These are phyloP conservation scores for Antennarius striatus DNA, from an alignment of 2,113 vertebrate genomes.

Conservation along the genomic window DNA sequence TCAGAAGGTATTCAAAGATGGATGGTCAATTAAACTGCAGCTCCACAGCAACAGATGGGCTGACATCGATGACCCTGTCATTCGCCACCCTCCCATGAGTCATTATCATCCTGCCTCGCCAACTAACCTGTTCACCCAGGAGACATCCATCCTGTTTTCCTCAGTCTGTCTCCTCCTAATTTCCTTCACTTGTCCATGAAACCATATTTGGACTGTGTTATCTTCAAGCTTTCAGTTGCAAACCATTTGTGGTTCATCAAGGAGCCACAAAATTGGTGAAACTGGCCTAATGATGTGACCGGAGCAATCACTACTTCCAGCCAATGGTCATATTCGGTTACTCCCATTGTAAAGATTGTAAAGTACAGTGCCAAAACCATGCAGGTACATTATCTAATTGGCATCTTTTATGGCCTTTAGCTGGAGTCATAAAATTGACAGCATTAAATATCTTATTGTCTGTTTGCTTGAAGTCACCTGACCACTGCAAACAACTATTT, in stretches of 20 bases:
- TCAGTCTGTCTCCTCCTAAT: conserved; percentile 21
- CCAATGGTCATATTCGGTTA: conserved; percentile 22
- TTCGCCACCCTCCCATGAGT: conserved; percentile 1
- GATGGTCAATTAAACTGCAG: conserved; percentile 51
- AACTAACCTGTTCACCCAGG: conserved; percentile 44
- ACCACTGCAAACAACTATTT: background rate
- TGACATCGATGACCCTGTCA: conserved; percentile 16
- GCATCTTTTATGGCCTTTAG: conserved; percentile 30
- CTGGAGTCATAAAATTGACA: conserved; percentile 34
- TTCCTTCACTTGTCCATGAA: conserved; percentile 44
- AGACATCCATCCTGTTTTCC: conserved; percentile 52
- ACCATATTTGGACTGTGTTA: conserved; percentile 50
- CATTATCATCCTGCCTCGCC: conserved; percentile 25
- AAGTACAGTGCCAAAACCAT: conserved; percentile 11
- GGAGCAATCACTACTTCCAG: conserved; percentile 8
- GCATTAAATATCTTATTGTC: background rate
- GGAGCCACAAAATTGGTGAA: conserved; percentile 15
- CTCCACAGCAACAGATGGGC: conserved; percentile 64
- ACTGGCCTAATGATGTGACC: background rate
- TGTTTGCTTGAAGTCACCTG: conserved; percentile 6
- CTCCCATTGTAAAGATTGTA: conserved; percentile 21
- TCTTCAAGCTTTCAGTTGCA: conserved; percentile 32
- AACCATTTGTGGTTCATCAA: conserved; percentile 29
- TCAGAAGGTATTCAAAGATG: background rate
- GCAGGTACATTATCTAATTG: background rate